These are phyloP conservation scores for Hipposideros larvatus DNA, from an alignment of 2,797 vertebrate species.

Conservation along the genomic window DNA sequence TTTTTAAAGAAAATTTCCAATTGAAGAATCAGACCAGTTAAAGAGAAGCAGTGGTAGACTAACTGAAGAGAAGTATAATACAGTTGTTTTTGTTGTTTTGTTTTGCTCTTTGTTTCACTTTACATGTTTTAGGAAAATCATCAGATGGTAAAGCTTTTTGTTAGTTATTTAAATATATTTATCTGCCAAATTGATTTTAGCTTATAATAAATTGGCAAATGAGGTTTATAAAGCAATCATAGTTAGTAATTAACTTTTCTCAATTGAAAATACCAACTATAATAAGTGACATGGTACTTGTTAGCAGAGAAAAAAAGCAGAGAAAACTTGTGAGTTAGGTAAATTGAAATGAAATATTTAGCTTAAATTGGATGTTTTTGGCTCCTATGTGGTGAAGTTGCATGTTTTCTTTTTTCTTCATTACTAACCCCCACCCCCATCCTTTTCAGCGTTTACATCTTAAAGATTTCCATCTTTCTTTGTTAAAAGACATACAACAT, in stretches of 20 bases:
- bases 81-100: not conserved
- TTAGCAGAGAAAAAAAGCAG: slow-evolving; percentile 7
- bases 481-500: slow-evolving; percentile 5
- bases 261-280: not conserved
- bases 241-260: slow-evolving; percentile 33
- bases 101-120: not conserved
- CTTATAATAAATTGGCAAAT: not conserved
- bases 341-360: not conserved
- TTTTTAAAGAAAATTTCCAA: not conserved
- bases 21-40: not conserved
- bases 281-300: not conserved
- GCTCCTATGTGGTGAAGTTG: not conserved
- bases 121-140: not conserved
- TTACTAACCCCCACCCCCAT: no score
- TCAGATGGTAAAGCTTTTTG: not conserved
- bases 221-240: not conserved
- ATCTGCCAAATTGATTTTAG: slow-evolving; percentile 20
- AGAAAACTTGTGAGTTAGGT: not conserved
- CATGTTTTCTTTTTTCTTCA: not conserved
- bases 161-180: slow-evolving; percentile 23
- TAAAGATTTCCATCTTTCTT: not conserved
- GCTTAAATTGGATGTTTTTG: not conserved
- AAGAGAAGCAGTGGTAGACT: not conserved
- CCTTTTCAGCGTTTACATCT: not conserved
- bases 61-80: not conserved